Conservation (phyloP, 2,888 invertebrate genomes). For the Dynastes tityus region DNA sequence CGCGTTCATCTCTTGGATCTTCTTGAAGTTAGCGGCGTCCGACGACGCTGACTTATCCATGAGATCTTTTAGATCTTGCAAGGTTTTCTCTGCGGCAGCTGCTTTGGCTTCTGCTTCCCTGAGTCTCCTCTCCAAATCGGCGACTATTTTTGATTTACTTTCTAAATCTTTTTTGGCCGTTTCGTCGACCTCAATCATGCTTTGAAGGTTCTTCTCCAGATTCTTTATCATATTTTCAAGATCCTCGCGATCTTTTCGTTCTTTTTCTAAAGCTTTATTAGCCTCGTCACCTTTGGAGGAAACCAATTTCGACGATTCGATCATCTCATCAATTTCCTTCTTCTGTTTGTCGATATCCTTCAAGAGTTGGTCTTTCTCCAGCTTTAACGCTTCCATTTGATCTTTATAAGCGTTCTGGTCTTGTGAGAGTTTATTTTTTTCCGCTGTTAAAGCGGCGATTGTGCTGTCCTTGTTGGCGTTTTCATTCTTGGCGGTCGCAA, state of each 20-base stretch:
- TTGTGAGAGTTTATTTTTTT: slow-evolving; percentile 29
- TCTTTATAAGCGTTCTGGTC: slow-evolving; percentile 49
- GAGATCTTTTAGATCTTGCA: slow-evolving; percentile 26
- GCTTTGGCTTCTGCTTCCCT: slow-evolving; percentile 39
- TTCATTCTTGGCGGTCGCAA: slow-evolving; percentile 24
- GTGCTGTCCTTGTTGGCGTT: slow-evolving; percentile 21
- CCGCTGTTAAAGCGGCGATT: slow-evolving; percentile 24
- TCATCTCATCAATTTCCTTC: slow-evolving; percentile 57
- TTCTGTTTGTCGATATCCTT: slow-evolving; percentile 60
- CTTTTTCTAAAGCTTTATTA: slow-evolving; percentile 60
- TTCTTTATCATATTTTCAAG: slow-evolving; percentile 49
- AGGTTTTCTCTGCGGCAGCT: slow-evolving; percentile 43
- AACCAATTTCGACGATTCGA: slow-evolving; percentile 59
- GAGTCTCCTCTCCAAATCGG: slow-evolving; percentile 45
- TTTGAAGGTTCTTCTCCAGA: slow-evolving; percentile 42
- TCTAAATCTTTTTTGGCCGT: slow-evolving; percentile 47
- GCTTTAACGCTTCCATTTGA: slow-evolving; percentile 55
- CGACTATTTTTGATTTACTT: slow-evolving; percentile 36
- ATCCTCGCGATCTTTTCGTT: slow-evolving; percentile 62
- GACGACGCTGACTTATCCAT: slow-evolving; percentile 25
- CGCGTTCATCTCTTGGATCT: slow-evolving; percentile 47
- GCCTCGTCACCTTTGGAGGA: slow-evolving; percentile 59
- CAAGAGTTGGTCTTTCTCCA: slow-evolving; percentile 60
- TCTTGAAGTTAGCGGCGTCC: slow-evolving; percentile 41
- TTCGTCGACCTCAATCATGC: slow-evolving; percentile 44